Evolutionary conservation across 2,888 invertebrate species (phyloP), one percentile per base, ranked within the genome.

Genomic region (Scaptomyza flava): DNA sequence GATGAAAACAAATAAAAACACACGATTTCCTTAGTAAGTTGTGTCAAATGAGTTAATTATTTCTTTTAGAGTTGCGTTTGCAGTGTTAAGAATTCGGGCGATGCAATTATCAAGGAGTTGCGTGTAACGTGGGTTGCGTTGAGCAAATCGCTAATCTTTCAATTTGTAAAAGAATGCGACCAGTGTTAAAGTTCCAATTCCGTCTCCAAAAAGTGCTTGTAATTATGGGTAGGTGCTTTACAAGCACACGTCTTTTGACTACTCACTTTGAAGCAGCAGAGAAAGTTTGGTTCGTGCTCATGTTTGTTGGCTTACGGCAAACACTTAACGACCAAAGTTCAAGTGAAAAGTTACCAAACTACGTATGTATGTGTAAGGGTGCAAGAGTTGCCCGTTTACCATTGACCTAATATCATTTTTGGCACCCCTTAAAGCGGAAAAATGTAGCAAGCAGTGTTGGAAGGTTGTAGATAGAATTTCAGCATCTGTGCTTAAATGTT

Each of bases 321-420:
- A 38, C 33, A 57, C 20, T 38, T 27, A 30, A 38, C 23, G 30
- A 33, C 27, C 38, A 67, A 63, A 72, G 74, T 60, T 66, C 43
- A 41, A 60, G 47, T 53, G 59, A 41, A 66, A 67, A 64, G 45
- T 58, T 75, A 20, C 20, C 54, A 27, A 56, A 42, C 33, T 27
- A 42, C 60, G 6, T 4, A 41, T 41, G 9, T 33, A 33, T 33
- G 11, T 41, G 9, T 17, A 5, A 9, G 17, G 20, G 47, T 17
- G 8, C 27, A 11, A 33, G n/a, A 42, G 41, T 3, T 31, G 42
- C 27, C 38, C 7, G 17, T 41, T 7, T 5, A 47, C 17, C 20
- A 56, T 65, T 74, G 64, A 68, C 61, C 62, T 52, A 50, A 53
- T 45, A 79, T 52, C 30, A 73, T 51, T 42, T 41, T 59, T 60